A percentile compares a stretch with the other conserved stretches of the same genome.
These are phyloP conservation scores for Acanthurus leucopareius DNA, from an alignment of 2,797 vertebrate genomes.

Conservation along the genomic window DNA sequence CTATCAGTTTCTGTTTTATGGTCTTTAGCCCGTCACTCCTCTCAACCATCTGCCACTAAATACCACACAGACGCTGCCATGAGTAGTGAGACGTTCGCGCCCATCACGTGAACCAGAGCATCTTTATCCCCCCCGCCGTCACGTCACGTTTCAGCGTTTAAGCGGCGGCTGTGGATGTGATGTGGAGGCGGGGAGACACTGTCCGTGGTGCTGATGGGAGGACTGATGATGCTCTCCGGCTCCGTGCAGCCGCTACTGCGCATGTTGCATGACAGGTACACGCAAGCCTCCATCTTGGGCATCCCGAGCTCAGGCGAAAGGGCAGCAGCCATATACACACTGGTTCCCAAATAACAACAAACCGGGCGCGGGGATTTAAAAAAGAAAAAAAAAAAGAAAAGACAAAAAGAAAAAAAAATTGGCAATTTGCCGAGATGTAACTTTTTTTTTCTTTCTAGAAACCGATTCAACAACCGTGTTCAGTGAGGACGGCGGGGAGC, in stretches of 20 bases:
- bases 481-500: constrained; percentile 25
- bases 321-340: constrained; percentile 70
- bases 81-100: constrained; percentile 45
- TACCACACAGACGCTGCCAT: constrained; percentile 22
- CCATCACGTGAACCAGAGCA: constrained; percentile 39
- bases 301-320: constrained; percentile 81
- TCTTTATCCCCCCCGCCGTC: constrained; percentile 1
- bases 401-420: constrained; percentile 22
- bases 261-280: constrained; percentile 87
- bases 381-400: no score
- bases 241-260: constrained; percentile 80
- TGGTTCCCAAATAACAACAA: constrained; percentile 59
- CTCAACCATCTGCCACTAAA: constrained; percentile 44
- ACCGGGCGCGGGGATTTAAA: neutral
- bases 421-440: constrained; percentile 80
- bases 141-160: constrained; percentile 43
- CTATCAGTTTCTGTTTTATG: constrained; percentile 8
- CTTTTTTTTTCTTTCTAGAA: constrained; percentile 44
- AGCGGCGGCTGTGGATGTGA: constrained; percentile 5
- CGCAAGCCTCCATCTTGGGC: constrained; percentile 87
- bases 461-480: constrained; percentile 22
- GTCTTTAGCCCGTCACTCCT: neutral
- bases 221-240: constrained; percentile 66
- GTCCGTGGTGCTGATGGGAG: constrained; percentile 74
- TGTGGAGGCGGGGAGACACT: constrained; percentile 58